Conservation (phyloP, 2,113 vertebrate genomes). For the Myiopsitta monachus region DNA sequence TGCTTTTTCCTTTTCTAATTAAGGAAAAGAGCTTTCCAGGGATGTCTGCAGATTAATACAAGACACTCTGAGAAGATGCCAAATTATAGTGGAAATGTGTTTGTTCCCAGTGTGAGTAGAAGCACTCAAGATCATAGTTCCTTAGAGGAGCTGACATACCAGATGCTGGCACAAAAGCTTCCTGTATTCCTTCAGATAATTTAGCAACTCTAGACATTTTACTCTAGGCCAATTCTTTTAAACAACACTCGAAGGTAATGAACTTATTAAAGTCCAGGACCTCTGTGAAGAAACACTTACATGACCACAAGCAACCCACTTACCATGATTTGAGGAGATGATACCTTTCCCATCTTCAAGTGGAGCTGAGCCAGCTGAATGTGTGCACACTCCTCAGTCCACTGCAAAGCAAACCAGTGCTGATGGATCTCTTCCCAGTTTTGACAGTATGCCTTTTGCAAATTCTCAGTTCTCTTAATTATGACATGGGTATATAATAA, state of each 20-base stretch:
- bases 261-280: background rate
- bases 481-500: background rate
- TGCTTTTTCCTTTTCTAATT: conserved; percentile 13
- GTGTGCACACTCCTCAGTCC: background rate
- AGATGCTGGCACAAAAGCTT: background rate
- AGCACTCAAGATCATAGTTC: background rate
- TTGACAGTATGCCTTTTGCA: background rate
- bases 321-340: background rate
- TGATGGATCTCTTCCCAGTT: background rate
- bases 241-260: background rate
- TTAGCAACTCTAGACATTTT: background rate
- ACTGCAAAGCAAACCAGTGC: background rate
- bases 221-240: background rate
- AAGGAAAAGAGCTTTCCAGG: conserved; percentile 24
- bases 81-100: conserved; percentile 11
- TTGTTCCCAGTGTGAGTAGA: background rate
- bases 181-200: background rate
- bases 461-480: background rate
- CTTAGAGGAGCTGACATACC: background rate
- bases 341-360: background rate
- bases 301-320: background rate
- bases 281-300: background rate
- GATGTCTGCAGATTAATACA: background rate
- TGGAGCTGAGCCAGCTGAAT: background rate
- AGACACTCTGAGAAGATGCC: background rate